Evolutionary conservation across 2,888 invertebrate species (phyloP).

Genomic region (Neria commutata): DNA sequence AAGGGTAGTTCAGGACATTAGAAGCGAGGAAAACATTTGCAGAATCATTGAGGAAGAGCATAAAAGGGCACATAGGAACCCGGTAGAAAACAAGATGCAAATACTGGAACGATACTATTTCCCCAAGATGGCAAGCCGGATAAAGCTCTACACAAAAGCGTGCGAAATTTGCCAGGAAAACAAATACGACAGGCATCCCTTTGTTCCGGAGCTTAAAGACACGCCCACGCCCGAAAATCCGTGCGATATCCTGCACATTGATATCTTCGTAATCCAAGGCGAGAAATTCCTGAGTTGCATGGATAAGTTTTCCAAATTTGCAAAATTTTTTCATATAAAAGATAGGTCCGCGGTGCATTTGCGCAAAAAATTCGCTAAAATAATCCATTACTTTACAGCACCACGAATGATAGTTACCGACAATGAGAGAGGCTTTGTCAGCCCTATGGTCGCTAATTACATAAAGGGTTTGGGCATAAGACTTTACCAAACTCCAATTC

Average conservation of each 20-base stretch:
- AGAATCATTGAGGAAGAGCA: constrained; percentile 15
- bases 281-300: background rate
- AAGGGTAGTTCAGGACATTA: constrained; percentile 23
- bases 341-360: background rate
- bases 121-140: background rate
- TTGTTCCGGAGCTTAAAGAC: too few relatives aligned
- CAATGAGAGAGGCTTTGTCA: background rate
- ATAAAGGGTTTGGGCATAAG: background rate
- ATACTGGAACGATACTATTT: background rate
- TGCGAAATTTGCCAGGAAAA: too few relatives aligned
- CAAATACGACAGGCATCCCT: too few relatives aligned
- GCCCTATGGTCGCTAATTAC: background rate
- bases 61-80: constrained; percentile 7
- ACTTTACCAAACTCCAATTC: background rate
- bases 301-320: background rate
- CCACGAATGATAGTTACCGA: background rate
- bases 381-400: background rate
- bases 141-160: too few relatives aligned
- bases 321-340: background rate
- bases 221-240: background rate
- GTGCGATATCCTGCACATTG: background rate
- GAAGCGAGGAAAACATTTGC: constrained; percentile 6
- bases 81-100: background rate
- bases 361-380: background rate
- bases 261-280: background rate